A percentile compares a stretch with the other conserved stretches of the same genome.
phyloP scores from a whole-genome alignment of 2,113 vertebrate species.

The Rhizomys pruinosus region DNA sequence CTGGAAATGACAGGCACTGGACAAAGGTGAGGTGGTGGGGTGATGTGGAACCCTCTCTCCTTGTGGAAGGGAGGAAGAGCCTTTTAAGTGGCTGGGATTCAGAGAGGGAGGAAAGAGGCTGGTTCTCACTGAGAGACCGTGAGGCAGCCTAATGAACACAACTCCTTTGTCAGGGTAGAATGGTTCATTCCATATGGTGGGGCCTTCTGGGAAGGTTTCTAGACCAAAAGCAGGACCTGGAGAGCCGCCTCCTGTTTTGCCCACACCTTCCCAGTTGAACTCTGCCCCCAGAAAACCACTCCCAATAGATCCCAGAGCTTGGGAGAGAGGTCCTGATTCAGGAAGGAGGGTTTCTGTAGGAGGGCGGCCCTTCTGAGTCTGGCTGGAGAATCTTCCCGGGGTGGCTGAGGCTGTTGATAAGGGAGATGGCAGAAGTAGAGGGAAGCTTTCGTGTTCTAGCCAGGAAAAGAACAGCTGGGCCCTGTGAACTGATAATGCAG shows the following conservation, averaged over 20 bases:
- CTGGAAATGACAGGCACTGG: neutral
- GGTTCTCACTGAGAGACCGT: neutral
- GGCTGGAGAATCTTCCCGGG: neutral
- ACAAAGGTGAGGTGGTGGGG: neutral
- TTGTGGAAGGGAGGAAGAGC: no score
- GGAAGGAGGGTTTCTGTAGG: neutral
- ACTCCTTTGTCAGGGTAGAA: neutral
- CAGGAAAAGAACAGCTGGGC: neutral
- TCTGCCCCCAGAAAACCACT: neutral
- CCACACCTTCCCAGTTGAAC: neutral
- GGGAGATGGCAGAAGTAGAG: neutral
- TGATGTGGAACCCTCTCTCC: neutral
- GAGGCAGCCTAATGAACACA: neutral
- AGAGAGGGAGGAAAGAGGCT: neutral
- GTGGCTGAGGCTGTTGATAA: neutral
- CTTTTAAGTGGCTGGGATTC: neutral
- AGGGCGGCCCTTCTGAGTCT: neutral
- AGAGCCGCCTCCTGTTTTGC: neutral
- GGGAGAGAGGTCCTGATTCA: neutral
- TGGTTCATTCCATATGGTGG: neutral
- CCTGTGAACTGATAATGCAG: neutral
- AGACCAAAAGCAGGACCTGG: neutral
- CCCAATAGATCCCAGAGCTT: neutral
- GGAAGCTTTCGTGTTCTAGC: neutral
- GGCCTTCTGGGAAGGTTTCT: neutral